Percentiles rank a stretch among this genome's conserved stretches.
phyloP scores from a whole-genome alignment of 2,888 invertebrate genomes.

The Camponotus fellah region DNA sequence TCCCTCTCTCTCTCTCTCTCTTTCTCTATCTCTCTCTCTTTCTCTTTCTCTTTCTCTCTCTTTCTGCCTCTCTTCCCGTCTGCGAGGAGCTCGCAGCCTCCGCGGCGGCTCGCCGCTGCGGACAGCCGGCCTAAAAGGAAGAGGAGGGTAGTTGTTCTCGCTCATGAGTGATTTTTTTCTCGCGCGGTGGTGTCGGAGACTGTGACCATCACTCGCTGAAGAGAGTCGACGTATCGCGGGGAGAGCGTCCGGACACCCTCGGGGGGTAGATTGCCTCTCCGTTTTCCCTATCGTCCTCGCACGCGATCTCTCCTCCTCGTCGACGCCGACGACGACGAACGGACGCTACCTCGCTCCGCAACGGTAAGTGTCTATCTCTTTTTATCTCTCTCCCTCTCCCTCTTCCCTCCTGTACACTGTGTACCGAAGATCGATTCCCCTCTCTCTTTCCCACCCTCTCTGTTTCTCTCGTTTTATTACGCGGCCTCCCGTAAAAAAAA shows the following conservation, averaged over 20 bases:
- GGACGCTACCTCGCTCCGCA: constrained; percentile 54
- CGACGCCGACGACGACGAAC: constrained; percentile 60
- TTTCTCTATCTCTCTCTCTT: constrained; percentile 13
- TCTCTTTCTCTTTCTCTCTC: constrained; percentile 2
- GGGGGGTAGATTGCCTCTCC: constrained; percentile 23
- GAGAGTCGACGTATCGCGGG: not conserved
- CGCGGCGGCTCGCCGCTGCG: constrained; percentile 38
- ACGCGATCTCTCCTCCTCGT: not conserved
- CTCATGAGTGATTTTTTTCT: constrained; percentile 20
- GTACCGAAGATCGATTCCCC: constrained; percentile 56
- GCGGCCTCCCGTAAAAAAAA: constrained; percentile 44
- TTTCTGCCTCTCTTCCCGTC: constrained; percentile 21
- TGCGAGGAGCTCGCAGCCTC: constrained; percentile 39
- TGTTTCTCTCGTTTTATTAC: constrained; percentile 37
- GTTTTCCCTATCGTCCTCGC: not conserved
- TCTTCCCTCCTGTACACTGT: constrained; percentile 14
- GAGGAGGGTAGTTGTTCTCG: not conserved
- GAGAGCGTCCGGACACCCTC: constrained; percentile 10
- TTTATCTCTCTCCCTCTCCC: constrained; percentile 7
- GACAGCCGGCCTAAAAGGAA: constrained; percentile 43
- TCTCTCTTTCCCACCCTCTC: constrained; percentile 44
- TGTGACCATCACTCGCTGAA: not conserved
- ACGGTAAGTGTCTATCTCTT: constrained; percentile 60
- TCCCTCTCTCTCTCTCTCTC: constrained; percentile 21
- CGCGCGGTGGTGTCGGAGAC: constrained; percentile 15